These are phyloP conservation scores for Agonopterix arenella DNA, from an alignment of 2,888 invertebrate species.

Conservation along the genomic window DNA sequence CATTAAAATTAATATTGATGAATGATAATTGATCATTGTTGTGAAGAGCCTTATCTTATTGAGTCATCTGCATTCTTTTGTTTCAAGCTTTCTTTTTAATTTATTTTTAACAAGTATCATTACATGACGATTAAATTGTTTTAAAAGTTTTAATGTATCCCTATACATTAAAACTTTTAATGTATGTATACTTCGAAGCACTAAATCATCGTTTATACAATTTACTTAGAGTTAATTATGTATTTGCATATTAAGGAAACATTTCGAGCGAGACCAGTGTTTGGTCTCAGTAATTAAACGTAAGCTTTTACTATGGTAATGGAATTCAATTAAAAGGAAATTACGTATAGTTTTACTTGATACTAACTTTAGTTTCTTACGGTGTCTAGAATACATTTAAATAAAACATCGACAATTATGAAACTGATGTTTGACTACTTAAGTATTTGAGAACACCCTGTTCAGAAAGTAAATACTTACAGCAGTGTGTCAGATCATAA, in stretches of 20 bases:
- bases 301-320: conserved; percentile 60
- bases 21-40: conserved; percentile 28
- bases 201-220: background rate
- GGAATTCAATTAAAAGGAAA: conserved; percentile 65
- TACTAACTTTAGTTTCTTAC: conserved; percentile 44
- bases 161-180: too few relatives aligned
- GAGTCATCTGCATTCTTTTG: conserved; percentile 22
- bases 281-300: conserved; percentile 54
- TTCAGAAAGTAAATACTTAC: too few relatives aligned
- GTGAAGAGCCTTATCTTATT: conserved; percentile 21
- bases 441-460: too few relatives aligned
- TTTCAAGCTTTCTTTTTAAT: conserved; percentile 14
- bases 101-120: conserved; percentile 6
- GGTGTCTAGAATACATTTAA: conserved; percentile 36
- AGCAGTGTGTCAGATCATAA: too few relatives aligned
- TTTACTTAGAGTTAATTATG: background rate
- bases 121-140: background rate
- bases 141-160: too few relatives aligned
- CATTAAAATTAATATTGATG: conserved; percentile 26
- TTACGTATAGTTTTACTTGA: conserved; percentile 43
- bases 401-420: conserved; percentile 17
- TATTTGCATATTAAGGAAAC: conserved; percentile 37
- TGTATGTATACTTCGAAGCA: too few relatives aligned
- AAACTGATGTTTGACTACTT: conserved; percentile 1
- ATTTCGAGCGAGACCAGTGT: conserved; percentile 33